A percentile compares a stretch with the other conserved stretches of the same genome.
Conservation (phyloP, 2,888 invertebrate genomes). For the Papilio gigon region DNA sequence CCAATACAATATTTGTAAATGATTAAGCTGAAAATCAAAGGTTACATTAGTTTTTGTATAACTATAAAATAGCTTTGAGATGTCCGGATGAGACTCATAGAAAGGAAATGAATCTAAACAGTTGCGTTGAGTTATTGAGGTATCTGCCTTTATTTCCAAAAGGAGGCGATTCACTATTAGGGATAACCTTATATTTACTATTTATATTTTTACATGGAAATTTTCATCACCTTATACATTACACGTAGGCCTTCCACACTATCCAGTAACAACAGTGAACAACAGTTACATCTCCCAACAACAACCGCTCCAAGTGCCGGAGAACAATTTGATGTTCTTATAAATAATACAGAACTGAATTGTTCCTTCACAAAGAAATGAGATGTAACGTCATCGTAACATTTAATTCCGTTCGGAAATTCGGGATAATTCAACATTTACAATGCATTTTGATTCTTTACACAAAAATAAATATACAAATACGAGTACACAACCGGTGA, state of each 20-base stretch:
- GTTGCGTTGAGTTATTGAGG: conserved; percentile 75
- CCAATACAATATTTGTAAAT: no score
- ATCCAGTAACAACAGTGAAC: conserved; percentile 73
- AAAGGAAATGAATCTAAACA: conserved; percentile 65
- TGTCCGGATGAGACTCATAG: not conserved
- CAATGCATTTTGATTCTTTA: conserved; percentile 68
- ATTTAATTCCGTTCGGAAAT: conserved; percentile 66
- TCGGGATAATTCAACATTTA: conserved; percentile 72
- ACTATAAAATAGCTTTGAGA: not conserved
- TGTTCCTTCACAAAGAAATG: conserved; percentile 68
- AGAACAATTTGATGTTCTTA: conserved; percentile 72
- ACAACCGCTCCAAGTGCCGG: no score
- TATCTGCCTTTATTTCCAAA: conserved; percentile 80
- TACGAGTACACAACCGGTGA: conserved; percentile 76
- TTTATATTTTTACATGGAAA: conserved; percentile 83
- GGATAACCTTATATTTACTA: conserved; percentile 80
- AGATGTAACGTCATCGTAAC: conserved; percentile 74
- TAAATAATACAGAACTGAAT: conserved; percentile 80
- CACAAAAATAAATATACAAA: conserved; percentile 80
- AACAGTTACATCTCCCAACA: conserved; percentile 73
- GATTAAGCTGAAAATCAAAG: no score
- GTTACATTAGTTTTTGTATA: not conserved
- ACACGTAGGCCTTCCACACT: conserved; percentile 78
- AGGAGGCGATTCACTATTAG: conserved; percentile 81
- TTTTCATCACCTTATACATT: conserved; percentile 80